Percentiles rank a stretch among this genome's conserved stretches.
Evolutionary conservation across 2,888 invertebrate species (phyloP).

Genomic region (Kryphioiulus occultus): DNA sequence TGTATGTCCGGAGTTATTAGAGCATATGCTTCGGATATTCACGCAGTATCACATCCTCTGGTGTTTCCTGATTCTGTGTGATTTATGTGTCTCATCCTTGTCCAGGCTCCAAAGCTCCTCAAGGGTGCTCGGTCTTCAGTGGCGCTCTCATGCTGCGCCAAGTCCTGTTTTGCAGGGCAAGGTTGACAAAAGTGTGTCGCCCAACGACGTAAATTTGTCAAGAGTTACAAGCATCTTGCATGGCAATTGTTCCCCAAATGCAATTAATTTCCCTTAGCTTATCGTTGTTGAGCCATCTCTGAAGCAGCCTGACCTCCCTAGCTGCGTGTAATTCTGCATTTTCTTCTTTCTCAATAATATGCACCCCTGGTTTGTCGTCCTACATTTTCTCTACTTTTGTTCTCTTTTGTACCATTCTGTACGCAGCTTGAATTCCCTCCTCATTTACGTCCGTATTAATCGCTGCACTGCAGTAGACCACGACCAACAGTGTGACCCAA

Average conservation of each 20-base stretch:
- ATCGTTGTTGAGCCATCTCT: slow-evolving; percentile 17
- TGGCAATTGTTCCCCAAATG: slow-evolving; percentile 44
- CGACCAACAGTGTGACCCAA: not conserved
- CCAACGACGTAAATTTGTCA: slow-evolving; percentile 18
- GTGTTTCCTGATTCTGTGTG: not conserved
- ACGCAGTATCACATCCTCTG: not conserved
- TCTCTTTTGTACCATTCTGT: not conserved
- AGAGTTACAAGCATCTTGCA: not conserved
- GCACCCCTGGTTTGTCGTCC: not conserved
- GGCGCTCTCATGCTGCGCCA: slow-evolving; percentile 2
- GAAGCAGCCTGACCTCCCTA: not conserved
- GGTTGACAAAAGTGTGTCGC: slow-evolving; percentile 22
- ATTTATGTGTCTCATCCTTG: not conserved
- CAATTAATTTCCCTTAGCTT: slow-evolving; percentile 42
- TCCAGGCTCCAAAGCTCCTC: not conserved
- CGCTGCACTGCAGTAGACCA: not conserved
- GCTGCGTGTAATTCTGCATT: not conserved
- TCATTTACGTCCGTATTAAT: not conserved
- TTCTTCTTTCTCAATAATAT: slow-evolving; percentile 37
- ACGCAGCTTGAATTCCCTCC: slow-evolving; percentile 20
- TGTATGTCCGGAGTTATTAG: not conserved
- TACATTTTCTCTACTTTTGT: slow-evolving; percentile 43
- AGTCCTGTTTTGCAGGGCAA: not conserved
- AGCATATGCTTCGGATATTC: not conserved
- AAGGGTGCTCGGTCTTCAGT: not conserved